A percentile compares a stretch with the other conserved stretches of the same genome.
phyloP scores from a whole-genome alignment of 1,140 invertebrate genomes.

The Ooceraea biroi region DNA sequence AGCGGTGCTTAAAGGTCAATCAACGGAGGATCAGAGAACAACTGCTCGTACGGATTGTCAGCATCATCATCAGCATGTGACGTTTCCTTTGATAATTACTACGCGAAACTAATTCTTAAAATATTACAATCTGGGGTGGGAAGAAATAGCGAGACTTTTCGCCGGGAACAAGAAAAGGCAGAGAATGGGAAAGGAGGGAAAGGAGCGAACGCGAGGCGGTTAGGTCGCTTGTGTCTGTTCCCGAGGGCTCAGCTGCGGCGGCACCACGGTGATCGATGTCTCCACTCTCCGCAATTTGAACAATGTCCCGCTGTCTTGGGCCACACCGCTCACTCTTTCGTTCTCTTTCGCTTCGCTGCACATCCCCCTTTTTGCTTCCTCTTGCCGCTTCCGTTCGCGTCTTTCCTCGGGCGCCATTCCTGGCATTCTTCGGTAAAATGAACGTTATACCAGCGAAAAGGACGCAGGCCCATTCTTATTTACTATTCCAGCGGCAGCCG shows the following conservation, averaged over 20 bases:
- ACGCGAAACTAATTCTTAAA: too few species aligned
- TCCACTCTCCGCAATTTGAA: slow-evolving; percentile 84
- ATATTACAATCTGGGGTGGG: too few species aligned
- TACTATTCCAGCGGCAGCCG: slow-evolving; percentile 77
- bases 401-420: slow-evolving; percentile 74
- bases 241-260: slow-evolving; percentile 80
- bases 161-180: neutral
- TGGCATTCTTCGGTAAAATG: slow-evolving; percentile 78
- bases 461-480: slow-evolving; percentile 81
- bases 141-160: neutral
- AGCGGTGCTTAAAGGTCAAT: slow-evolving; percentile 39
- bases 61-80: slow-evolving; percentile 61
- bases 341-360: slow-evolving; percentile 52
- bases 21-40: neutral
- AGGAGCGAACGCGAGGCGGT: slow-evolving; percentile 15
- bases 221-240: slow-evolving; percentile 77
- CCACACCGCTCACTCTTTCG: slow-evolving; percentile 57
- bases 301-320: slow-evolving; percentile 81
- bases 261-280: slow-evolving; percentile 82
- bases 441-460: slow-evolving; percentile 78
- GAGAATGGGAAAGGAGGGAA: neutral
- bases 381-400: slow-evolving; percentile 3
- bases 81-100: too few species aligned
- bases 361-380: slow-evolving; percentile 22
- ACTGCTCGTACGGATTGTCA: slow-evolving; percentile 26